These are phyloP conservation scores for Oncorhynchus masou DNA, from an alignment of 2,113 vertebrate genomes.

Conservation along the genomic window DNA sequence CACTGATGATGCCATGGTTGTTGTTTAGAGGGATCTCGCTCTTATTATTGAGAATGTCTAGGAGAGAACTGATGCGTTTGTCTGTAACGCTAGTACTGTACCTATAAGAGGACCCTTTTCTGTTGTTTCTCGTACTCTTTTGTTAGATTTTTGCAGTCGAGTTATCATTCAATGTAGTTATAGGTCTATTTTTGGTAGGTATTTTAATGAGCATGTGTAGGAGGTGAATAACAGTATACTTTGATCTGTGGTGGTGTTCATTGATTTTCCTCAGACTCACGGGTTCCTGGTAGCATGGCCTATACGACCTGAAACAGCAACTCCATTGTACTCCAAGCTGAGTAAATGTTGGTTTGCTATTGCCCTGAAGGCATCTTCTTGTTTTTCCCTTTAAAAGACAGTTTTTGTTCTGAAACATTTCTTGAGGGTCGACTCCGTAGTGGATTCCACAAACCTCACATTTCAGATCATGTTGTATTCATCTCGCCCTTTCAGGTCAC, in stretches of 20 bases:
- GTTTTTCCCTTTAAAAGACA: constrained; percentile 53
- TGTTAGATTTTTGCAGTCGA: background rate
- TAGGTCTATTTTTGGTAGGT: background rate
- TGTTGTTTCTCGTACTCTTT: background rate
- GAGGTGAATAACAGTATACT: constrained; percentile 24
- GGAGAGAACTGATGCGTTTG: too few species aligned
- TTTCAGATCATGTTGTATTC: constrained; percentile 53
- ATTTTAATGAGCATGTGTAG: constrained; percentile 28
- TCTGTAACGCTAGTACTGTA: too few species aligned
- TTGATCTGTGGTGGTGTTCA: constrained; percentile 31
- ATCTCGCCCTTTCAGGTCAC: constrained; percentile 51
- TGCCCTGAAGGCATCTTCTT: constrained; percentile 54
- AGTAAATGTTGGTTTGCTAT: constrained; percentile 31
- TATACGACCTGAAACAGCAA: constrained; percentile 37
- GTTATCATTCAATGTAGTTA: too few species aligned
- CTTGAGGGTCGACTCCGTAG: constrained; percentile 52
- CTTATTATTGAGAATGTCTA: too few species aligned
- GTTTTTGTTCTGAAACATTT: constrained; percentile 68
- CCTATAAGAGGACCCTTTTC: too few species aligned
- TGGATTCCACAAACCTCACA: constrained; percentile 60
- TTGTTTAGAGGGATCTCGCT: background rate
- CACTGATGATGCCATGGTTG: background rate
- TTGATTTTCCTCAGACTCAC: constrained; percentile 28
- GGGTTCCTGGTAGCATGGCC: background rate
- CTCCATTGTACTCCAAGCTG: constrained; percentile 33